Evolutionary conservation across 2,113 vertebrate species (phyloP).

Genomic region (Nyctereutes procyonoides): DNA sequence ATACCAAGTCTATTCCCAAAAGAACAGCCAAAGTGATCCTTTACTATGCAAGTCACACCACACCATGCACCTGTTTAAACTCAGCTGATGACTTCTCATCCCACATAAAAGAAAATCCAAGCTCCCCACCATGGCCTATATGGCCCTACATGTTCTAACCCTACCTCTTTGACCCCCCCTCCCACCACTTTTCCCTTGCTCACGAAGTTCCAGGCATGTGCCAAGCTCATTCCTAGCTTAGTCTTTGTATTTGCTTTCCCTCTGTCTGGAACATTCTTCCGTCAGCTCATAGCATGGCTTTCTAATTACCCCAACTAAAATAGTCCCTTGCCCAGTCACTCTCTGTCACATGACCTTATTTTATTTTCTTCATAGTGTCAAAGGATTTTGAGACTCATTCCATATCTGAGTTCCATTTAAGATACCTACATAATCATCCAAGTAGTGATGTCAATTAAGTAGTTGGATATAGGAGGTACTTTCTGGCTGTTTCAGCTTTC

Average conservation of each 20-base stretch:
- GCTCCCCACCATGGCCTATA: not conserved
- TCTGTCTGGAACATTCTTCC: slow-evolving; percentile 6
- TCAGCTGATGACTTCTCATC: not conserved
- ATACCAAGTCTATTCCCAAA: not conserved
- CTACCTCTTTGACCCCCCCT: not conserved
- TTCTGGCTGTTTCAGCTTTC: slow-evolving; percentile 5
- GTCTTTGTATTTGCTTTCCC: not conserved
- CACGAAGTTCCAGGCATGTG: not conserved
- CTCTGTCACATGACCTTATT: not conserved
- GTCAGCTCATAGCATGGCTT: not conserved
- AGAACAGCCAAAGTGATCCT: not conserved
- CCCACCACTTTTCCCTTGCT: not conserved
- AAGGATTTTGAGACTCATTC: not conserved
- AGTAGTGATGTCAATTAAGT: not conserved
- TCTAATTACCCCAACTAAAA: slow-evolving; percentile 11
- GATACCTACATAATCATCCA: not conserved
- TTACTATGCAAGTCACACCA: not conserved
- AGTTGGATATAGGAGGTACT: not conserved
- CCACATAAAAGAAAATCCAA: not conserved
- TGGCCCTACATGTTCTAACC: not conserved
- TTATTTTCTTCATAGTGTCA: not conserved
- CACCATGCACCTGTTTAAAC: not conserved
- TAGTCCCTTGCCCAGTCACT: not conserved
- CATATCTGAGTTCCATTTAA: not conserved
- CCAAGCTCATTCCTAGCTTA: not conserved